These are phyloP conservation scores for Etia nguti DNA, from an alignment of 2,113 vertebrate genomes.

Conservation along the genomic window DNA sequence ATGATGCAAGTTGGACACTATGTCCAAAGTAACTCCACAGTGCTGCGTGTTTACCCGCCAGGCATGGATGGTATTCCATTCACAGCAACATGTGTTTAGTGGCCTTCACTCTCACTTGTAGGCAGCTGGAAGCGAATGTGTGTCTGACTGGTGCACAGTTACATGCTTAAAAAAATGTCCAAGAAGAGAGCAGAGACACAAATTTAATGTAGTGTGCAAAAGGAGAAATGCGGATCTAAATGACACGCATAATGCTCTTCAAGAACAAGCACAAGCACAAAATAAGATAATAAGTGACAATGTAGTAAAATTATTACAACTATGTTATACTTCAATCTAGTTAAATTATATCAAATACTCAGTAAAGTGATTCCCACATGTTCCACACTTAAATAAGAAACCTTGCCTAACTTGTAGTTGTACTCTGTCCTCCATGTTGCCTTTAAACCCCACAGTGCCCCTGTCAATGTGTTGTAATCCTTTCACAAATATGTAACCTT, in stretches of 20 bases:
- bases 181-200: not conserved
- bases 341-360: not conserved
- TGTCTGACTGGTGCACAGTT: constrained; percentile 29
- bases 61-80: constrained; percentile 56
- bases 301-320: not conserved
- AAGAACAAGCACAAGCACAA: not conserved
- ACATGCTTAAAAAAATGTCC: not conserved
- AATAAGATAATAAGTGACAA: not conserved
- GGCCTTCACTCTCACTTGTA: constrained; percentile 9
- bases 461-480: constrained; percentile 30
- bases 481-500: constrained; percentile 31
- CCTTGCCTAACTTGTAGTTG: not conserved
- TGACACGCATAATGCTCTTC: not conserved
- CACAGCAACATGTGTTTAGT: constrained; percentile 56
- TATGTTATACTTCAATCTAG: not conserved
- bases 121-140: not conserved
- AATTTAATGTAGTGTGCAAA: not conserved
- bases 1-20: not conserved
- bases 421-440: not conserved
- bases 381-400: not conserved
- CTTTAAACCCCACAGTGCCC: not conserved
- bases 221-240: not conserved
- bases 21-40: not conserved
- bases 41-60: constrained; percentile 15
- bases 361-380: not conserved